phyloP scores from a whole-genome alignment of 2,113 vertebrate genomes.

The Rhinoderma darwinii region DNA sequence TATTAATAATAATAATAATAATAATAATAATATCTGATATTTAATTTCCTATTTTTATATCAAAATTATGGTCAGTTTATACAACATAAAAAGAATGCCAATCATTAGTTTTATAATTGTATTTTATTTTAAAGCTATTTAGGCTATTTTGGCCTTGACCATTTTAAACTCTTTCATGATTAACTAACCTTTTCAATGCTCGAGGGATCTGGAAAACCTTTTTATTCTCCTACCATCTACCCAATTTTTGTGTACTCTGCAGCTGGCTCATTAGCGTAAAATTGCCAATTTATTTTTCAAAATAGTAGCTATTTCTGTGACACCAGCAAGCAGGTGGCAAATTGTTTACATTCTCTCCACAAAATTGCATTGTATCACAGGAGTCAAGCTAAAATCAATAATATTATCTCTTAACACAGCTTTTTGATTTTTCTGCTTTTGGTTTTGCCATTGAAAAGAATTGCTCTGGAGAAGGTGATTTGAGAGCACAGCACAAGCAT shows the following conservation, averaged over 20 bases:
- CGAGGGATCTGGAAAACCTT: conserved; percentile 44
- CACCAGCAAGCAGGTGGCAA: conserved; percentile 51
- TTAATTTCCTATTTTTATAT: neutral
- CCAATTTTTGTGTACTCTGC: conserved; percentile 36
- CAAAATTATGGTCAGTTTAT: neutral
- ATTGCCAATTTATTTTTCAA: conserved; percentile 58
- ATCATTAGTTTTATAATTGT: neutral
- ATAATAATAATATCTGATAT: neutral
- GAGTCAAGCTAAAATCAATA: conserved; percentile 57
- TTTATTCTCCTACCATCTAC: conserved; percentile 28
- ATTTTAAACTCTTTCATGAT: conserved; percentile 21
- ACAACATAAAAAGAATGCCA: neutral
- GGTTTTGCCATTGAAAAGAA: conserved; percentile 44
- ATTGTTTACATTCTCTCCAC: conserved; percentile 48
- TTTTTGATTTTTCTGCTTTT: conserved; percentile 52
- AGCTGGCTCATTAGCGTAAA: conserved; percentile 58
- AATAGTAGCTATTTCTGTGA: conserved; percentile 56
- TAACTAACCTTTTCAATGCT: conserved; percentile 46
- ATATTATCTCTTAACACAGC: conserved; percentile 56
- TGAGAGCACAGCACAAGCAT: neutral
- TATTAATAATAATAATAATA: neutral
- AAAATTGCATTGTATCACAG: conserved; percentile 55
- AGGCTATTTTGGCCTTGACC: neutral
- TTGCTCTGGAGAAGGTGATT: conserved; percentile 20
- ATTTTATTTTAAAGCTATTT: neutral